Evolutionary conservation across 2,113 vertebrate species (phyloP), one percentile per base, ranked within the genome.

Genomic region (Symphodus melops): DNA sequence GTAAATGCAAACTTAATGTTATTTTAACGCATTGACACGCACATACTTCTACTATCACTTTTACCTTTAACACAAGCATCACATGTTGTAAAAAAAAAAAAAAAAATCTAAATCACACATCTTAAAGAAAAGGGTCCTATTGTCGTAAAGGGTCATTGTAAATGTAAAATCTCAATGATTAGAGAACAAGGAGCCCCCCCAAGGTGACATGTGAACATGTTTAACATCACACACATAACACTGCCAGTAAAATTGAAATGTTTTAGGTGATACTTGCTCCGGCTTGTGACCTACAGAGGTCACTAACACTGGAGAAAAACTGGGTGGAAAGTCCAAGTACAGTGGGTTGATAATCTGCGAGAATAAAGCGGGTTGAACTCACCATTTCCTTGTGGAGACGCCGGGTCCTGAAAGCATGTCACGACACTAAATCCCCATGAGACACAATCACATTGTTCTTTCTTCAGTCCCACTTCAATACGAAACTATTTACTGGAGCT

Each of bases 341-440:
- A 23, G 3, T 0, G 7, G 33, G 0, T 51, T 11, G 71, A 42
- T 23, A 16, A 77, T 39, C n/a, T n/a, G 72, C 1, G 4, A n/a
- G 19, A 73, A 52, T 20, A 25, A 60, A 44, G 37, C 10, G 12
- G 62, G 13, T 8, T 78, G 0, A 7, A 90, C 88, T 90, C 82
- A 90, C 88, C 88, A 86, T 88, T 65, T 85, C 84, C 79, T 25
- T 23, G 74, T 54, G 73, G 64, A 81, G 64, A 37, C 80, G 68
- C 77, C 82, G 75, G 75, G 19, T 86, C 52, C 80, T 8, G 68
- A 25, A 39, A 83, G 56, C 82, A 72, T 86, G 80, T 83, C 84
- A 88, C 84, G 84, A 72, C 77, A 48, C 86, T 79, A 88, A 83
- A 85, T 85, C 77, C 84, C 75, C 77, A 49, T 23, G 65, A 72